Evolutionary conservation across 2,113 vertebrate genomes (phyloP).

Genomic region (Centrocercus urophasianus): DNA sequence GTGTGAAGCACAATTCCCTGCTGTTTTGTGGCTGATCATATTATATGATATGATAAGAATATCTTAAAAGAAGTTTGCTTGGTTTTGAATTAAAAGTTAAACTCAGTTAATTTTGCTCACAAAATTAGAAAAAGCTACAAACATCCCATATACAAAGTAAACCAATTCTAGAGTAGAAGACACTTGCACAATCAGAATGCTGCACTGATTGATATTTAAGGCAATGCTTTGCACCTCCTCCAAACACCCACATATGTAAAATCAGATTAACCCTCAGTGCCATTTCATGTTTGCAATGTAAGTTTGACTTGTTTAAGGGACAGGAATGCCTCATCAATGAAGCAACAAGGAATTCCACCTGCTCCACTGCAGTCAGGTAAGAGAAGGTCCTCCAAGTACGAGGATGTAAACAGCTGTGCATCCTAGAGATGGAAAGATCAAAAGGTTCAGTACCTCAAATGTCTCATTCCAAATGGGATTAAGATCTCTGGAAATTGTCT

Average conservation of each 20-base stretch:
- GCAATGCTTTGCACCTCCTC: constrained; percentile 36
- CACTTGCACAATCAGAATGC: neutral
- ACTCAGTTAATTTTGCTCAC: neutral
- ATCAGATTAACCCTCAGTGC: constrained; percentile 14
- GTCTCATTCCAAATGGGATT: constrained; percentile 91
- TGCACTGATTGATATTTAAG: constrained; percentile 44
- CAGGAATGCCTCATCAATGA: neutral
- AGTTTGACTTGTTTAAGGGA: neutral
- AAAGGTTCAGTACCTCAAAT: constrained; percentile 85
- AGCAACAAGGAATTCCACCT: neutral
- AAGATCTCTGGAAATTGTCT: constrained; percentile 87
- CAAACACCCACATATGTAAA: constrained; percentile 51
- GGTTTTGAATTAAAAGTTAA: neutral
- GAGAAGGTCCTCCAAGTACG: constrained; percentile 19
- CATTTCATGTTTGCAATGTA: constrained; percentile 11
- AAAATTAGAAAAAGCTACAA: neutral
- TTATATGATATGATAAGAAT: neutral
- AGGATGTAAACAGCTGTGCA: neutral
- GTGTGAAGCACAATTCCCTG: neutral
- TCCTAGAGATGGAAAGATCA: neutral
- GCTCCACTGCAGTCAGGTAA: constrained; percentile 8
- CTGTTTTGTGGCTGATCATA: neutral
- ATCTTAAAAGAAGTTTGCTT: neutral
- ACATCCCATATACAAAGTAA: neutral
- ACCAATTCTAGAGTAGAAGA: neutral